A percentile compares a stretch with the other conserved stretches of the same genome.
Evolutionary conservation across 2,888 invertebrate species (phyloP).

Genomic region (Corbicula japonica): DNA sequence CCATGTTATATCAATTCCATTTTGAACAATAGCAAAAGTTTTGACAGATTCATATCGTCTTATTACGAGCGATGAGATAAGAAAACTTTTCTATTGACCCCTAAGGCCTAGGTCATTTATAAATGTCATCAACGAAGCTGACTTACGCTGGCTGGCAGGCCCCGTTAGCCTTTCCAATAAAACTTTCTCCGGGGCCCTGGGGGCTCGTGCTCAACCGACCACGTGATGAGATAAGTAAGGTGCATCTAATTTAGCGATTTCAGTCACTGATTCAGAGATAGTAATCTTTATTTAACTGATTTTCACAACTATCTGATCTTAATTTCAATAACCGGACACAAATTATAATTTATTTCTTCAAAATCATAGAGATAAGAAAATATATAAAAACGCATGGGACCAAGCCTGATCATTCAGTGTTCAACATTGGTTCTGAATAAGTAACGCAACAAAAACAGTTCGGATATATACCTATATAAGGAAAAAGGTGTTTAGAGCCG

Average conservation of each 20-base stretch:
- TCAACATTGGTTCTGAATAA: neutral
- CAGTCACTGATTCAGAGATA: constrained; percentile 27
- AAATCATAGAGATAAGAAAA: constrained; percentile 22
- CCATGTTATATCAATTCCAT: constrained; percentile 23
- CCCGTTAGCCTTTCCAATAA: constrained; percentile 43
- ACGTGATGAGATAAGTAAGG: constrained; percentile 33
- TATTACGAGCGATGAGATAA: constrained; percentile 63
- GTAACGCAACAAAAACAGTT: neutral
- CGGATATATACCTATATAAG: constrained; percentile 36
- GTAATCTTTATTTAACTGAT: constrained; percentile 50
- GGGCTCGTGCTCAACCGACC: constrained; percentile 24
- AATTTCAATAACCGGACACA: constrained; percentile 40
- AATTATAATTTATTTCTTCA: constrained; percentile 51
- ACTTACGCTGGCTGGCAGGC: constrained; percentile 43
- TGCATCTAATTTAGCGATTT: constrained; percentile 29
- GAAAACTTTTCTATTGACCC: constrained; percentile 42
- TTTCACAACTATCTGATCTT: constrained; percentile 49
- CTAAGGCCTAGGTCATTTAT: constrained; percentile 60
- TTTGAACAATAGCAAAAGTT: constrained; percentile 15
- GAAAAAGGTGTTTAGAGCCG: constrained; percentile 49
- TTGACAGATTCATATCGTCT: constrained; percentile 65
- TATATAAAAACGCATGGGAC: constrained; percentile 24
- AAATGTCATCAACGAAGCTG: constrained; percentile 58
- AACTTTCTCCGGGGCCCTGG: constrained; percentile 38
- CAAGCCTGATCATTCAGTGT: neutral